These are phyloP conservation scores for Mobula hypostoma DNA, from an alignment of 2,113 vertebrate genomes.

Conservation along the genomic window DNA sequence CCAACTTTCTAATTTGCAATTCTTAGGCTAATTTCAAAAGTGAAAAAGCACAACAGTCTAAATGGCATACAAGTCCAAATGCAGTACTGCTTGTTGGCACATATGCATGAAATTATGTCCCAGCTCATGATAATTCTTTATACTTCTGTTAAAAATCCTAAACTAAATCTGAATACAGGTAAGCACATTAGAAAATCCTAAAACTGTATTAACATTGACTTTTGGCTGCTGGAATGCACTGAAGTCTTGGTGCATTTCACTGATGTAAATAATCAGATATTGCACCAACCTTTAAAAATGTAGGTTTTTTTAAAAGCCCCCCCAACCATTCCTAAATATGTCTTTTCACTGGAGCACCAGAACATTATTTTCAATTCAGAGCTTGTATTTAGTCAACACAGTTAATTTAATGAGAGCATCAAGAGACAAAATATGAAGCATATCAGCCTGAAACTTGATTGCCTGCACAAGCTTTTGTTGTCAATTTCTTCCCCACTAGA, in stretches of 20 bases:
- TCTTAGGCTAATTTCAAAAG: not conserved
- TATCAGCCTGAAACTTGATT: too few relatives aligned
- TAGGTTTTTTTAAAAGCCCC: too few relatives aligned
- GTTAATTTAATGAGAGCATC: too few relatives aligned
- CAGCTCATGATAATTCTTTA: not conserved
- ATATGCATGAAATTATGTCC: not conserved
- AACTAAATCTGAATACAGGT: not conserved
- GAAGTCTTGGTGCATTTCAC: not conserved
- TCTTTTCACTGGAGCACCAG: too few relatives aligned
- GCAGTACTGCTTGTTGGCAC: too few relatives aligned
- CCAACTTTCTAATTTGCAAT: not conserved
- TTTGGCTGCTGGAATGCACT: not conserved
- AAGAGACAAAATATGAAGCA: too few relatives aligned
- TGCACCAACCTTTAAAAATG: too few relatives aligned
- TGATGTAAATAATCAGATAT: not conserved
- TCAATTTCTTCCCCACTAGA: too few relatives aligned
- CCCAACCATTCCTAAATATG: too few relatives aligned
- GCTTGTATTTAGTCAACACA: too few relatives aligned
- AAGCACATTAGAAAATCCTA: not conserved
- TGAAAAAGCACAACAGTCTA: not conserved
- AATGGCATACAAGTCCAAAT: not conserved
- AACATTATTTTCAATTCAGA: too few relatives aligned
- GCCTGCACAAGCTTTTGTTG: too few relatives aligned
- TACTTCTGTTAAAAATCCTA: not conserved
- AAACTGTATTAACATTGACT: not conserved